phyloP scores from a whole-genome alignment of 2,113 vertebrate genomes.

The Hypocryptadius cinnamomeus region DNA sequence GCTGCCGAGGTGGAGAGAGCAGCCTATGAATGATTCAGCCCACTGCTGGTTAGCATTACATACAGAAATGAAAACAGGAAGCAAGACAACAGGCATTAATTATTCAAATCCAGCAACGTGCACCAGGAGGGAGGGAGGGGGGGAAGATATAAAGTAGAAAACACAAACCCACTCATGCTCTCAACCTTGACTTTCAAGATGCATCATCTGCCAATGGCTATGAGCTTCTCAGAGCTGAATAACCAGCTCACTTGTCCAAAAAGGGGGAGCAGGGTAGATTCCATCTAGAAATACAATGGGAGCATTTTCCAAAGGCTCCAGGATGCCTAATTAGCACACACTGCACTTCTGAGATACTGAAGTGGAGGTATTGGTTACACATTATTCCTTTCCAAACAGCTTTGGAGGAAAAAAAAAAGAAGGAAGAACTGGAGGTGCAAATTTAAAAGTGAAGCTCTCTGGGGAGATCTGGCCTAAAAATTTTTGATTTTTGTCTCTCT shows the following conservation, averaged over 20 bases:
- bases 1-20: background rate
- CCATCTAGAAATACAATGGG: background rate
- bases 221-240: background rate
- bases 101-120: constrained; percentile 42
- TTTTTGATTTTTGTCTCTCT: background rate
- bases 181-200: background rate
- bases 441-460: background rate
- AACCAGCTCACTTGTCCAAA: background rate
- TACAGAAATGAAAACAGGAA: constrained; percentile 55
- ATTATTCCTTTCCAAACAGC: background rate
- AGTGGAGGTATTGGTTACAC: background rate
- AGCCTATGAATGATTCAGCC: constrained; percentile 62
- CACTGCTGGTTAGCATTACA: constrained; percentile 41
- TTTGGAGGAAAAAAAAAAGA: fast-evolving
- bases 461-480: constrained; percentile 1
- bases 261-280: background rate
- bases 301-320: constrained; percentile 15
- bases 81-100: constrained; percentile 51
- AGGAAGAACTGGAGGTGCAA: background rate
- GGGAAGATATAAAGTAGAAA: background rate
- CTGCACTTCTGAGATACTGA: background rate
- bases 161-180: background rate
- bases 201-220: background rate
- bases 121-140: background rate
- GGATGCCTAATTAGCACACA: constrained; percentile 31